Evolutionary conservation across 2,888 invertebrate species (phyloP).

Genomic region (Noctua janthina): DNA sequence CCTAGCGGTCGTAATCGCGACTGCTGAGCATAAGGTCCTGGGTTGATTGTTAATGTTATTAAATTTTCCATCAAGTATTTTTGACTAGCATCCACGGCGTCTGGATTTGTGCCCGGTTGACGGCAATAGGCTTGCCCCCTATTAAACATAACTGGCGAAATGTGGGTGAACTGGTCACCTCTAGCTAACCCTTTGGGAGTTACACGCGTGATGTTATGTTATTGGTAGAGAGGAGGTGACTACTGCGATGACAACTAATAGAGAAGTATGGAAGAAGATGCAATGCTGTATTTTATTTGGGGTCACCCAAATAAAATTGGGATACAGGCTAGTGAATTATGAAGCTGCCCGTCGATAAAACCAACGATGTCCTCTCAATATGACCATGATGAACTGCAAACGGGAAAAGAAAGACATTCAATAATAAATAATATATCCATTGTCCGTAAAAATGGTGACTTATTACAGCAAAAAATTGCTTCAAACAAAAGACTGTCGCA

Average conservation of each 20-base stretch:
- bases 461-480: slow-evolving; percentile 42
- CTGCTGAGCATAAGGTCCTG: too few species aligned
- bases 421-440: slow-evolving; percentile 18
- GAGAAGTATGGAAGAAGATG: neutral
- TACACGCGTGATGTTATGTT: too few species aligned
- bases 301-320: neutral
- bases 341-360: slow-evolving; percentile 1
- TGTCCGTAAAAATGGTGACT: slow-evolving; percentile 19
- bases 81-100: too few species aligned
- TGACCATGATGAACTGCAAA: slow-evolving; percentile 8
- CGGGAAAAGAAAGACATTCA: slow-evolving; percentile 8
- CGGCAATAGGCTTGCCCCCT: too few species aligned
- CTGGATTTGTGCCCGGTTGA: too few species aligned
- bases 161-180: too few species aligned
- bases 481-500: neutral
- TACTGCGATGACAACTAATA: neutral
- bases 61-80: too few species aligned
- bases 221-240: neutral
- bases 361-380: neutral
- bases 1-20: too few species aligned
- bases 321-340: neutral
- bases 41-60: too few species aligned
- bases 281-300: neutral
- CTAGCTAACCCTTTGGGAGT: too few species aligned
- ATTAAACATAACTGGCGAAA: too few species aligned